Base-by-base conservation (phyloP, 2,888 invertebrate genomes). In the Drosophila limbata region DNA sequence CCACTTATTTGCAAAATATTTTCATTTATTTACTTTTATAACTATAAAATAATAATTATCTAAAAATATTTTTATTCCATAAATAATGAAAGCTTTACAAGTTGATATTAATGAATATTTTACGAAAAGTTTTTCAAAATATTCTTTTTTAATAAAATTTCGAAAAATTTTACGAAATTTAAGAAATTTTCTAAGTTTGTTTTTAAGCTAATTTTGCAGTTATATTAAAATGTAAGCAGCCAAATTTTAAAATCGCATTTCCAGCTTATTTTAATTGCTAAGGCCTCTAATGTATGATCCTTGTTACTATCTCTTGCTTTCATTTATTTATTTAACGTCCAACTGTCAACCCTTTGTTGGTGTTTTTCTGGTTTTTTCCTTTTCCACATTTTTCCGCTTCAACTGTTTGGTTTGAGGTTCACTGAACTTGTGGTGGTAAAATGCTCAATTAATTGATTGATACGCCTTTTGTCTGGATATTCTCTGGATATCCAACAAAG, bases 401-500 rank as follows among this genome's bases (percentile, higher is more conserved):
- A 70, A 57, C 63, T 70, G 51, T 53, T 64, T 4, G 63, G 69
- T 75, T 64, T 72, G 86, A 69, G 84, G 90, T 90, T 89, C 90
- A 78, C 69, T 84, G 88, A 90, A 89, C 90, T 79, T 77, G 63
- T 64, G 55, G 48, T 68, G 69, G 79, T 37, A 79, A 84, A 80
- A 85, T 73, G 77, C 77, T 79, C 67, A 81, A 82, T 81, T 84
- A 85, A 87, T 90, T 90, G 85, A 89, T 90, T 89, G 86, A 87
- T 87, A 74, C 74, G 73, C 66, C 73, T 67, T 50, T 74, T 69
- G 56, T 50, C 31, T 19, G 42, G 42, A 62, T 55, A 63, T 53
- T 76, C 42, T 37, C 25, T 25, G 25, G 25, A 25, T 25, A 17
- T 6, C 52, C 51, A 65, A 71, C 70, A 57, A 60, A 52, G 50